These are phyloP conservation scores for Gorsachius magnificus DNA, from an alignment of 2,797 vertebrate genomes.

Conservation along the genomic window DNA sequence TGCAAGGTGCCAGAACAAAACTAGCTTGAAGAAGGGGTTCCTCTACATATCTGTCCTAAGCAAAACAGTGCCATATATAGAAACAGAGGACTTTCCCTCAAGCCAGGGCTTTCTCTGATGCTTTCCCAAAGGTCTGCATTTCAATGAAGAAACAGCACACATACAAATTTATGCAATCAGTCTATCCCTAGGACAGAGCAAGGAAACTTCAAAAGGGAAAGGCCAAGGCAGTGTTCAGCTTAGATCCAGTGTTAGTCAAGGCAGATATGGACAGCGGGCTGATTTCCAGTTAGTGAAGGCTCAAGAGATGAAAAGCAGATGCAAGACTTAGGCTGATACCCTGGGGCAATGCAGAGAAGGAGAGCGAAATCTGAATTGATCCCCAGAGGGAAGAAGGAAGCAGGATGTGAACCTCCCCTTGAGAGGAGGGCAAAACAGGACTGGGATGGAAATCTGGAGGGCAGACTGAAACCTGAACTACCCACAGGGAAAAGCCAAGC, in stretches of 20 bases:
- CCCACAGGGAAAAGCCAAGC: conserved; percentile 28
- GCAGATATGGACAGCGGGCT: conserved; percentile 3
- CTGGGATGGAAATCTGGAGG: conserved; percentile 57
- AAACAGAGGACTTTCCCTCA: conserved; percentile 27
- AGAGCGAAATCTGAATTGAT: conserved; percentile 43
- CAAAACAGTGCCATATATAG: conserved; percentile 59
- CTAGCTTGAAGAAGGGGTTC: conserved; percentile 47
- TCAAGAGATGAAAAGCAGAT: conserved; percentile 64
- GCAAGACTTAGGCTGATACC: conserved; percentile 29
- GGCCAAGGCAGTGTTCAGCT: conserved; percentile 18
- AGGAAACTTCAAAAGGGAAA: conserved; percentile 64
- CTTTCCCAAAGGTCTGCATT: conserved; percentile 56
- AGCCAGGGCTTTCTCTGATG: conserved; percentile 63
- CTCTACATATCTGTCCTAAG: conserved; percentile 52
- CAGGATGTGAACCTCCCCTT: conserved; percentile 41
- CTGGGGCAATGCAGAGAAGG: not conserved
- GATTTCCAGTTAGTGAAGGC: conserved; percentile 16
- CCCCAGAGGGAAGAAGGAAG: conserved; percentile 49
- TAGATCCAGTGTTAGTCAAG: conserved; percentile 2
- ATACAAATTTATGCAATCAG: conserved; percentile 64
- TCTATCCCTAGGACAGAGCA: conserved; percentile 38
- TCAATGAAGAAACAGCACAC: conserved; percentile 32
- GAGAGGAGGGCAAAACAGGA: conserved; percentile 44
- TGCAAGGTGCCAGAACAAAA: conserved; percentile 31
- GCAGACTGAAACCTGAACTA: conserved; percentile 59